phyloP scores from a whole-genome alignment of 2,113 vertebrate genomes.

The Malurus melanocephalus region DNA sequence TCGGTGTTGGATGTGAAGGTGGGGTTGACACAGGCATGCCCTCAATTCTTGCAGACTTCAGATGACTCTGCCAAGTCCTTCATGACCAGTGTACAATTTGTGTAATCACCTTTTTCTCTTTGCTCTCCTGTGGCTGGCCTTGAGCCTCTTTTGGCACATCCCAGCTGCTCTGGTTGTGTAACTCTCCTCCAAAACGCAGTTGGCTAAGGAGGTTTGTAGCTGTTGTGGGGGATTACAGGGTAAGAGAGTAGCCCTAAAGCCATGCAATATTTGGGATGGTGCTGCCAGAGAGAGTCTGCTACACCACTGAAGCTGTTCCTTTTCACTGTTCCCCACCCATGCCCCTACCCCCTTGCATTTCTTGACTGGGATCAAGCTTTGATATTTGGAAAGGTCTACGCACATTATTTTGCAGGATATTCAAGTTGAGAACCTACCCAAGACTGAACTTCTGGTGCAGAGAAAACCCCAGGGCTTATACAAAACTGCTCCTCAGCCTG shows the following conservation, averaged over 20 bases:
- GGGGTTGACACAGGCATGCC: not conserved
- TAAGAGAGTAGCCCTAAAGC: not conserved
- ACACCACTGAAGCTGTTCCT: not conserved
- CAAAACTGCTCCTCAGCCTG: not conserved
- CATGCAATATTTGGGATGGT: fast-evolving
- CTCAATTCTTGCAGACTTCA: not conserved
- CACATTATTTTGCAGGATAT: not conserved
- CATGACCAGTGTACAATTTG: fast-evolving
- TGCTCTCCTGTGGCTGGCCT: not conserved
- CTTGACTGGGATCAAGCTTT: not conserved
- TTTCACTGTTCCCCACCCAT: not conserved
- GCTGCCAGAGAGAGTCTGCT: not conserved
- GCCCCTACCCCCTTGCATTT: not conserved
- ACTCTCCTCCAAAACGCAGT: not conserved
- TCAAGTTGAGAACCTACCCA: not conserved
- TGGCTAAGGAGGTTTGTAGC: not conserved
- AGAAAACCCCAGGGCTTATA: not conserved
- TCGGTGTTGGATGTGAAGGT: not conserved
- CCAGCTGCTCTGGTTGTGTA: not conserved
- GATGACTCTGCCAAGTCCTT: not conserved
- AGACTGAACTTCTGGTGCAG: not conserved
- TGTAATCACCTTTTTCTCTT: not conserved
- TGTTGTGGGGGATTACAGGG: not conserved
- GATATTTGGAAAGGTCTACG: not conserved
- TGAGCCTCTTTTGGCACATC: not conserved